These are phyloP conservation scores for Halesus radiatus DNA, from an alignment of 1,140 invertebrate genomes.

Conservation along the genomic window DNA sequence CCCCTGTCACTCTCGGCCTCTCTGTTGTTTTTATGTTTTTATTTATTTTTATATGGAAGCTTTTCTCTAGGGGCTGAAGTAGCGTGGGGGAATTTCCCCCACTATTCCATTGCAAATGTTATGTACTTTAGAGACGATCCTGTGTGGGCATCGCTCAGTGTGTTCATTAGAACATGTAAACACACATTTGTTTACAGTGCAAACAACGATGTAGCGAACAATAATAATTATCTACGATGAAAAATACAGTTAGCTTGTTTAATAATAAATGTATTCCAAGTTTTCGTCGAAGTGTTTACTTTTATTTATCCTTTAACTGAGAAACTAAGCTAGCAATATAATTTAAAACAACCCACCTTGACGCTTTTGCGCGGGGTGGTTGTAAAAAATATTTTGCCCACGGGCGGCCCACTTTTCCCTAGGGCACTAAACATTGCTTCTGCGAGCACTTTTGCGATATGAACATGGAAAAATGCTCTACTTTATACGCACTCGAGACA, in stretches of 20 bases:
- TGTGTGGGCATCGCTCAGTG: not conserved
- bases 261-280: too few relatives aligned
- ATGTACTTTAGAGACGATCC: not conserved
- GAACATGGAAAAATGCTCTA: slow-evolving; percentile 5
- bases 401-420: not conserved
- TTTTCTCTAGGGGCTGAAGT: not conserved
- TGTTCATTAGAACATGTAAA: not conserved
- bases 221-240: too few relatives aligned
- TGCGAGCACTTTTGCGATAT: not conserved
- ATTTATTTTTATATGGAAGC: not conserved
- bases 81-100: not conserved
- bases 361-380: not conserved
- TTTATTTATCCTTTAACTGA: not conserved
- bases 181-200: not conserved
- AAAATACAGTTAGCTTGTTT: too few relatives aligned
- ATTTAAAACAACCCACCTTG: slow-evolving; percentile 19
- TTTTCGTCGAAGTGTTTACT: too few relatives aligned
- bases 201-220: not conserved
- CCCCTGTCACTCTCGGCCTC: not conserved
- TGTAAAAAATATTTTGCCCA: slow-evolving; percentile 10
- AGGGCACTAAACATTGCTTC: slow-evolving; percentile 11
- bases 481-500: not conserved
- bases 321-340: not conserved
- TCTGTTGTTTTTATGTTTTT: slow-evolving; percentile 3
- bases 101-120: too few relatives aligned